Evolutionary conservation across 2,797 vertebrate species (phyloP), one percentile per base, ranked within the genome.

Genomic region (Urosaurus nigricauda): DNA sequence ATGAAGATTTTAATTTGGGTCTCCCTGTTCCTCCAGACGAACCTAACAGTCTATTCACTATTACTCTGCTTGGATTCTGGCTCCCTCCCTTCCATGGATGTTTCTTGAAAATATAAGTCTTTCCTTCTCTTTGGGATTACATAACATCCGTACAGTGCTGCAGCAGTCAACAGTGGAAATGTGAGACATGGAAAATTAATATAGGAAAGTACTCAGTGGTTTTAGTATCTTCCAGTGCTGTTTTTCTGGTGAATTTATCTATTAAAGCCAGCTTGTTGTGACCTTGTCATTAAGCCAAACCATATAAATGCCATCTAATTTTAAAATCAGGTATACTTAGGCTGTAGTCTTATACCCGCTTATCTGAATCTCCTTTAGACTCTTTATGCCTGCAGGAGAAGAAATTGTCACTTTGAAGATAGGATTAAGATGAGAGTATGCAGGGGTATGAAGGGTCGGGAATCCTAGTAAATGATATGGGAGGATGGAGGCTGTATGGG

Each of bases 171-270:
- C 74, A 86, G 75, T 43, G 63, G 82, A 84, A 88, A 88, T 79
- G 13, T 81, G 79, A 88, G 65, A 84, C 26, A 17, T 79, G 47
- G 87, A 78, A 88, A 88, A 88, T 79, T 43, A 88, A 88, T 84
- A 79, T 37, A 56, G 47, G 60, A 79, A 88, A 79, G 17, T 58
- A 84, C 26, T 24, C 35, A 24, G 32, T 17, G 32, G 60, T 70
- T 78, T 88, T 56, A 71, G 26, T 65, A n/a, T 37, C 32, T 75
- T 12, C 8, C 58, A 26, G n/a, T 29, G 14, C 32, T 83, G 71
- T 77, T 77, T 77, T 51, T 2, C 12, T 47, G 79, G 58, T 75
- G 11, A 75, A 71, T n/a, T 24, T 79, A 47, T 60, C 26, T 47
- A 21, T 35, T 43, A 43, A 51, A 47, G 70, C 40, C 29, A 83